phyloP scores from a whole-genome alignment of 1,140 invertebrate genomes.

The Ceratitis capitata region DNA sequence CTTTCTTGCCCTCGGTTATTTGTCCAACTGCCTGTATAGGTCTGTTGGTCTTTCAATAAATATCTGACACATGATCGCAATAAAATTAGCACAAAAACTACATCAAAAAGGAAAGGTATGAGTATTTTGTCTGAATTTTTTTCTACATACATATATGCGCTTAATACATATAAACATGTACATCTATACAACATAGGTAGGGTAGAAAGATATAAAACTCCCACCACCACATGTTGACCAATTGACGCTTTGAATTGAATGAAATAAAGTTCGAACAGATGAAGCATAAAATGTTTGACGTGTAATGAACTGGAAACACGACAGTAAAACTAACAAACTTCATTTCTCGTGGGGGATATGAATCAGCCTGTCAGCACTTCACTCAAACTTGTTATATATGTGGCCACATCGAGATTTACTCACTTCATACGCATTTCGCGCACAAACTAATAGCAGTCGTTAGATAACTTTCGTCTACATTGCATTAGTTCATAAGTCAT shows the following conservation, averaged over 20 bases:
- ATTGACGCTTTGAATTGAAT: background rate
- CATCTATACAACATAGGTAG: background rate
- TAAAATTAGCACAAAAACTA: conserved; percentile 11
- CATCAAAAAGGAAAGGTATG: too few relatives aligned
- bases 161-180: too few relatives aligned
- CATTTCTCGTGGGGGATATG: background rate
- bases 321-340: background rate
- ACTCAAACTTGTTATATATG: background rate
- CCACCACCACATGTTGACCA: background rate
- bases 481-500: background rate
- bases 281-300: background rate
- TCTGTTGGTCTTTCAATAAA: background rate
- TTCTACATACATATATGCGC: too few relatives aligned
- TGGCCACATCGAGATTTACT: background rate
- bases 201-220: background rate
- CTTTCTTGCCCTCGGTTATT: background rate
- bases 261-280: background rate
- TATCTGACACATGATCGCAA: background rate
- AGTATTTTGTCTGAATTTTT: too few relatives aligned
- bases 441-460: background rate
- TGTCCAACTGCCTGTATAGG: background rate
- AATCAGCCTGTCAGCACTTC: background rate
- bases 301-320: background rate
- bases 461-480: background rate
- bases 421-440: background rate